Evolutionary conservation across 2,797 vertebrate genomes (phyloP), one percentile per base, ranked within the genome.

Genomic region (Acanthiza pusilla): DNA sequence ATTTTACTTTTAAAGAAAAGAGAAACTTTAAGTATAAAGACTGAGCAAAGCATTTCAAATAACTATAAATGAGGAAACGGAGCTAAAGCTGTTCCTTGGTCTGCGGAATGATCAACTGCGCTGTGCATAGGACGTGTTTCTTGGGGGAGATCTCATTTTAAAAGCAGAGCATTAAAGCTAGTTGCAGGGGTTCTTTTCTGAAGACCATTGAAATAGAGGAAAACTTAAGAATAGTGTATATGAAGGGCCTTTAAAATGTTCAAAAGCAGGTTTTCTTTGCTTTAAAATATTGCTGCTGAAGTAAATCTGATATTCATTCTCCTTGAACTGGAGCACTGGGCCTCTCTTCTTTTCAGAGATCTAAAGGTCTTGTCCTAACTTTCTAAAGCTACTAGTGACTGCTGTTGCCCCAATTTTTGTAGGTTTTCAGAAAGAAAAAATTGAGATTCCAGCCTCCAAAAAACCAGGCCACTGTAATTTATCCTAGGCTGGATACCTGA

Each of bases 291-390:
- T 76, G 50, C 89, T 85, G 71, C 85, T 96, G 77, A 94, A 95
- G 80, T 95, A 91, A 94, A 81, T 90, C 85, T 62, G 88, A 34
- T 93, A 80, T 79, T 92, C 77, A 58, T 67, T 78, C 85, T 93
- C 17, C 74, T 93, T 87, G 83, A 96, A 90, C 67, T 87, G 67
- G 65, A 91, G 63, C 74, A 42, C 80, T 61, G 63, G 63, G 47
- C 57, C 32, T 89, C 70, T 91, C 55, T 95, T 90, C 67, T 92
- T 70, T 95, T 94, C 85, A 91, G 63, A 95, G 83, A 95, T 95
- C 95, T 95, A 19, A 94, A 90, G 91, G n/a, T 89, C 89, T 91
- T 94, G 36, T 96, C 80, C 68, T 57, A 76, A 95, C 57, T 95
- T 96, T 96, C 80, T 94, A 71, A 96, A 95, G 80, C 63, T 82